phyloP scores from a whole-genome alignment of 35 echinoderm and acorn worm genomes.

The Apostichopus japonicus region DNA sequence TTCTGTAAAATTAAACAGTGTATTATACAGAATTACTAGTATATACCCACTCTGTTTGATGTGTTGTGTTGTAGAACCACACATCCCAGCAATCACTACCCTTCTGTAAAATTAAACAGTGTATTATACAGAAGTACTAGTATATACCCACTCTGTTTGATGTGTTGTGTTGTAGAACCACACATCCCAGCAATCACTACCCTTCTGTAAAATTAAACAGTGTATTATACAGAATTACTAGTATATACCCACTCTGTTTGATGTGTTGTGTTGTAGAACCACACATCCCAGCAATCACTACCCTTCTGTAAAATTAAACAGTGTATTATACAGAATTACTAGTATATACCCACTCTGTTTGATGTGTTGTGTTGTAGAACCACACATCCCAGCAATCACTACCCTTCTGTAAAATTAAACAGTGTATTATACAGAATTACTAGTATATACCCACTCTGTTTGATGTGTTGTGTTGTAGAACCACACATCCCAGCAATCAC shows the following conservation, averaged over 20 bases:
- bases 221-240: not conserved
- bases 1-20: constrained; percentile 53
- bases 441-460: not conserved
- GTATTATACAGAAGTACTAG: not conserved
- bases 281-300: constrained; percentile 79
- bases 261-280: too few species aligned
- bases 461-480: too few species aligned
- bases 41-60: not conserved
- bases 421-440: not conserved
- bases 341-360: not conserved
- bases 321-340: not conserved
- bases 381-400: constrained; percentile 78
- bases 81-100: constrained; percentile 81
- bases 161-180: constrained; percentile 89
- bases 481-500: constrained; percentile 81
- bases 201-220: constrained; percentile 59
- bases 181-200: constrained; percentile 82
- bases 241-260: not conserved
- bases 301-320: constrained; percentile 66
- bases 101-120: constrained; percentile 58
- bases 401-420: constrained; percentile 70
- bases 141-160: not conserved
- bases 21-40: not conserved
- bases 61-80: constrained; percentile 87
- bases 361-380: too few species aligned